Percentiles rank a stretch among this genome's conserved stretches.
phyloP scores from a whole-genome alignment of 1,140 invertebrate species.

The Parasteatoda tepidariorum region DNA sequence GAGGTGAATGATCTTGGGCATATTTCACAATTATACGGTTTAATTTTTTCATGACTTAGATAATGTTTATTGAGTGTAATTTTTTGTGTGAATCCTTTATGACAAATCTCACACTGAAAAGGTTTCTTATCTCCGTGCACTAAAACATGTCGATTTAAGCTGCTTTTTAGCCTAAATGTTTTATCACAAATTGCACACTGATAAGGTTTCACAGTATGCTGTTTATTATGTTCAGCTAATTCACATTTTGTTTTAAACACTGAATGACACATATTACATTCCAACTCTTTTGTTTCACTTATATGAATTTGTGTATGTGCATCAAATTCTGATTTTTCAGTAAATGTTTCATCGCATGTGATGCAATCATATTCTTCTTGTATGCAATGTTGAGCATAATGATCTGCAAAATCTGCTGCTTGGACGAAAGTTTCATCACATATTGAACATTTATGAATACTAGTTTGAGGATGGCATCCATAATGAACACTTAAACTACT shows the following conservation, averaged over 20 bases:
- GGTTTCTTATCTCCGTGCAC: conserved; percentile 31
- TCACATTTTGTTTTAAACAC: conserved; percentile 5
- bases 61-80: conserved; percentile 48
- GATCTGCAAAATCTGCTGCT: conserved; percentile 39
- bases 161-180: conserved; percentile 30
- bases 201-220: background rate
- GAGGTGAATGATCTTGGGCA: conserved; percentile 23
- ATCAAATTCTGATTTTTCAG: conserved; percentile 14
- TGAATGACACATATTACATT: background rate
- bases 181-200: conserved; percentile 19
- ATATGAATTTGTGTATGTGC: background rate
- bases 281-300: background rate
- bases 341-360: conserved; percentile 30
- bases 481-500: conserved; percentile 30
- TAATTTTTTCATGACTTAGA: conserved; percentile 26
- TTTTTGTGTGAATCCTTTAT: conserved; percentile 40
- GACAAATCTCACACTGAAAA: conserved; percentile 43
- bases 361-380: conserved; percentile 39
- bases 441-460: conserved; percentile 97
- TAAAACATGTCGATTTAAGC: conserved; percentile 17
- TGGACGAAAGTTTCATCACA: conserved; percentile 94
- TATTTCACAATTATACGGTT: conserved; percentile 31
- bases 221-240: conserved; percentile 3
- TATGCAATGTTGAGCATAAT: conserved; percentile 26
- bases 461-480: conserved; percentile 72